Base-by-base conservation (phyloP, 2,113 vertebrate species). In the Isurus oxyrinchus region DNA sequence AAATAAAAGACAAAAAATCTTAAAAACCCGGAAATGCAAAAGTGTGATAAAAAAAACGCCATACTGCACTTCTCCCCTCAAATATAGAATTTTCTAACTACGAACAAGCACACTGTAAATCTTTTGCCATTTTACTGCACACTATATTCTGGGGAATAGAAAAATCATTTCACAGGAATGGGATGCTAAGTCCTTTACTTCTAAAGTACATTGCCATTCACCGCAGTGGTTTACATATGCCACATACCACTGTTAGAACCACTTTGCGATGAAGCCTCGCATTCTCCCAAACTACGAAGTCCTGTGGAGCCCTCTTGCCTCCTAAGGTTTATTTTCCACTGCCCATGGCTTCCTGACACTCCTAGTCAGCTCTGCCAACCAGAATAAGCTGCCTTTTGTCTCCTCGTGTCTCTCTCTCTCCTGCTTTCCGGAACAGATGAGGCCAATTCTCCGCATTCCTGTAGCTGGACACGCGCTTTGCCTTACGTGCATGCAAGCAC, bases 301-400 rank as follows among this genome's bases (percentile, higher is more conserved):
- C 27, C 88, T 5, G n/a, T 5, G 14, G 59, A 94, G 16, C 23
- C 5, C 59, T 61, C 90, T 40, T 40, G 57, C 35, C 61, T 94
- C 35, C 21, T 0, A 44, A 94, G 59, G 90, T 94, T 94, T 94
- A 94, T 94, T 44, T 84, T 63, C 90, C 90, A 93, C 90, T 63
- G 59, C 59, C 59, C 59, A 63, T 63, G 19, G n/a, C 59, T 93
- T 94, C 90, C 90, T 40, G 59, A 63, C 35, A 25, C 90, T 23
- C 35, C 2, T 19, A 0, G 90, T n/a, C 59, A 94, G 59, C 16
- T 63, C 23, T 94, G n/a, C 90, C 35, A 63, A n/a, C n/a, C 59
- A 66, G 59, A 94, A 94, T 94, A 94, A 94, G 59, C 59, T 61
- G 59, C 90, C 35, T 94, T 61, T 94, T 94, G 90, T 40, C 57